Conservation (phyloP, 2,888 invertebrate genomes). For the Melanotus villosus region DNA sequence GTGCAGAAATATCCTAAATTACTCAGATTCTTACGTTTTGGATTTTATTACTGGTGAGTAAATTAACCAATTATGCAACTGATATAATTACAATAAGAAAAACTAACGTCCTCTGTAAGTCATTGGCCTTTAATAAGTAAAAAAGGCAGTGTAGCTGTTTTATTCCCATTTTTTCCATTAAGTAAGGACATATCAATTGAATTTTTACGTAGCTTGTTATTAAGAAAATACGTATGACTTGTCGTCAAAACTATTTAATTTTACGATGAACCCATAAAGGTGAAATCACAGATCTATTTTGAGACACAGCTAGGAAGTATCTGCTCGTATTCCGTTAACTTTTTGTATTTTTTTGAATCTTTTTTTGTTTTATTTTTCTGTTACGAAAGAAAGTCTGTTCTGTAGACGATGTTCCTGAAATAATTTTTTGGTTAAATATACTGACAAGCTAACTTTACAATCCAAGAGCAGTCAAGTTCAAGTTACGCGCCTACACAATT, state of each 20-base stretch:
- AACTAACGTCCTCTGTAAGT: slow-evolving; percentile 9
- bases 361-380: not conserved
- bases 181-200: slow-evolving; percentile 3
- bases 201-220: not conserved
- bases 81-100: no score
- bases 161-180: not conserved
- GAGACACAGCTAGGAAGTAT: slow-evolving; percentile 9
- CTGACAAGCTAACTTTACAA: not conserved
- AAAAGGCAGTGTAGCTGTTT: not conserved
- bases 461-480: slow-evolving; percentile 21
- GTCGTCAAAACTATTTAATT: slow-evolving; percentile 9
- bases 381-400: not conserved
- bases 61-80: not conserved
- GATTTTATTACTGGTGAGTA: not conserved
- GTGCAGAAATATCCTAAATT: not conserved
- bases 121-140: slow-evolving; percentile 15
- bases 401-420: not conserved
- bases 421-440: not conserved
- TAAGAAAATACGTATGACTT: slow-evolving; percentile 1
- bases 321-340: not conserved
- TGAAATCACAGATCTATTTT: slow-evolving; percentile 16
- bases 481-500: slow-evolving; percentile 23
- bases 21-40: not conserved
- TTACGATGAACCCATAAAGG: not conserved
- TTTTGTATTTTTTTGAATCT: not conserved